Evolutionary conservation across 2,113 vertebrate species (phyloP).

Genomic region (Tiliqua scincoides): DNA sequence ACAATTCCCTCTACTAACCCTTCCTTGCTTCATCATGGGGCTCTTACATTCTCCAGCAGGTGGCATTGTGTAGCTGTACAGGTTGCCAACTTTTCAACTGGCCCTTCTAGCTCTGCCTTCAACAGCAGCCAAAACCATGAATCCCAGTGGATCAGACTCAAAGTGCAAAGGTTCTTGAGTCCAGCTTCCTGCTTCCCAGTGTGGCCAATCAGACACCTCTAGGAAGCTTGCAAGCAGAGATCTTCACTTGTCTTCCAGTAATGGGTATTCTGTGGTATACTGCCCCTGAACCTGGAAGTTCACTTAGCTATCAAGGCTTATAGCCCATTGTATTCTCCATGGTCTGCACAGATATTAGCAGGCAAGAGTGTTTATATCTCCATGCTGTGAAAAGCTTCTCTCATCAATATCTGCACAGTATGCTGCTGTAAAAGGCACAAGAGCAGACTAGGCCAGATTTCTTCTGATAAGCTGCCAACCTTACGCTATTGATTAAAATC

Average conservation of each 20-base stretch:
- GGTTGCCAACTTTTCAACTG: conserved; percentile 9
- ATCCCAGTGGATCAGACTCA: not conserved
- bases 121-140: not conserved
- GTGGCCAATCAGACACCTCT: not conserved
- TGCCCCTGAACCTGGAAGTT: not conserved
- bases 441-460: not conserved
- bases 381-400: not conserved
- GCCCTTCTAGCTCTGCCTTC: not conserved
- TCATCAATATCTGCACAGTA: not conserved
- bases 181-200: not conserved
- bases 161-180: not conserved
- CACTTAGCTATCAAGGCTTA: not conserved
- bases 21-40: not conserved
- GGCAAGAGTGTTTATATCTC: not conserved
- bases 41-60: not conserved
- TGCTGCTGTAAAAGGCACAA: not conserved
- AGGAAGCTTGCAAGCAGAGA: not conserved
- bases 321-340: not conserved
- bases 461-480: not conserved
- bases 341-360: not conserved
- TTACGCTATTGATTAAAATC: not conserved
- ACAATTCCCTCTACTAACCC: conserved; percentile 12
- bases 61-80: not conserved
- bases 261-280: not conserved
- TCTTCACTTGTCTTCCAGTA: not conserved